These are phyloP conservation scores for Crotalus helleri DNA, from an alignment of 2,113 vertebrate genomes.

Conservation along the genomic window DNA sequence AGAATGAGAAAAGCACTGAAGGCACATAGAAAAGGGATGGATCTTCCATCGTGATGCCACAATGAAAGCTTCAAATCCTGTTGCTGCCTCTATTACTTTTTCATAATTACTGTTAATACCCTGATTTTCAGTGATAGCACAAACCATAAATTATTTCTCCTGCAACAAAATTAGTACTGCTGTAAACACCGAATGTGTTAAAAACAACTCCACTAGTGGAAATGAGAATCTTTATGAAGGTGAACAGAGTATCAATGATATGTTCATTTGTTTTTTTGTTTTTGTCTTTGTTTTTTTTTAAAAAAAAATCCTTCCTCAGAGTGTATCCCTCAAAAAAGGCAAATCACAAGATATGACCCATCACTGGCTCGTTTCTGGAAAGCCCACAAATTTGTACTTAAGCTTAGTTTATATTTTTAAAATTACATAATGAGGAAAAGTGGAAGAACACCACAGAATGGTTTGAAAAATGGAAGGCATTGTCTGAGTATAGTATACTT, in stretches of 20 bases:
- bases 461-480: neutral
- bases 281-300: neutral
- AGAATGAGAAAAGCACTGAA: neutral
- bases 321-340: neutral
- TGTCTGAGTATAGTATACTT: neutral
- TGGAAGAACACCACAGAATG: neutral
- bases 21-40: neutral
- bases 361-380: neutral
- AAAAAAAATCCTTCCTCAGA: neutral
- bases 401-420: neutral
- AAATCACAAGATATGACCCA: neutral
- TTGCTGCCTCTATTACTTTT: neutral
- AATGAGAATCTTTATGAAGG: neutral
- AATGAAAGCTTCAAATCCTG: neutral
- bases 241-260: neutral
- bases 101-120: neutral
- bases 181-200: neutral
- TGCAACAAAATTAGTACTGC: neutral
- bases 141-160: neutral
- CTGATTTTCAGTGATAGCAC: neutral
- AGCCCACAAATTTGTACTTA: neutral
- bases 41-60: neutral
- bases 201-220: neutral
- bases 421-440: neutral
- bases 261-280: neutral